phyloP scores from a whole-genome alignment of 92 coral and sea anemone genomes.

The Zoanthus sansibaricus region DNA sequence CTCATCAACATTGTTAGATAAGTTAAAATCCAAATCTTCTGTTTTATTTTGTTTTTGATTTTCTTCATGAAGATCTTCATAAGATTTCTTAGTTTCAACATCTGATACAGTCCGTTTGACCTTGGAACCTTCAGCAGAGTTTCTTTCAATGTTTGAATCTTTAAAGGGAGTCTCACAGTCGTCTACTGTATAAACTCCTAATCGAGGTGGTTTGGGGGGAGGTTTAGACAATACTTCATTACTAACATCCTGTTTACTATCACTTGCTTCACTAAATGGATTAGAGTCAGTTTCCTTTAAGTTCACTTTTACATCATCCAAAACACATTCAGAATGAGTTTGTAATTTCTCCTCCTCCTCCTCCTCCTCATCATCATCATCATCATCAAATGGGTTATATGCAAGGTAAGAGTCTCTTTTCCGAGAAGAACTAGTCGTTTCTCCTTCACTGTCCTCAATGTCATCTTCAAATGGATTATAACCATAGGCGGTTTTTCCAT shows the following conservation, averaged over 20 bases:
- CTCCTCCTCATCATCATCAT: constrained; percentile 21
- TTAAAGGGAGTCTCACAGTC: constrained; percentile 16
- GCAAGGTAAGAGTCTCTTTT: constrained; percentile 45
- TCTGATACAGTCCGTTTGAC: not conserved
- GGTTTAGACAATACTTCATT: constrained; percentile 23
- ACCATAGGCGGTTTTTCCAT: constrained; percentile 45
- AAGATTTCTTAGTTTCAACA: not conserved
- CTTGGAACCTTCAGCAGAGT: not conserved
- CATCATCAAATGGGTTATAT: constrained; percentile 83
- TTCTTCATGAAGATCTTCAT: not conserved
- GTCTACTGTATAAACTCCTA: constrained; percentile 37
- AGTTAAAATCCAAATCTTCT: not conserved
- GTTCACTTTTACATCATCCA: constrained; percentile 9
- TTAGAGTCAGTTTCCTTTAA: constrained; percentile 34
- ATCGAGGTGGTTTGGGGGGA: constrained; percentile 69
- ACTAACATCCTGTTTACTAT: constrained; percentile 1
- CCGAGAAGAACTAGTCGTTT: constrained; percentile 24
- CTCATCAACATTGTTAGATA: not conserved
- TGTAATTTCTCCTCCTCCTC: constrained; percentile 19
- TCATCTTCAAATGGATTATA: constrained; percentile 94
- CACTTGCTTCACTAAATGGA: constrained; percentile 11
- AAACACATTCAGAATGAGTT: not conserved
- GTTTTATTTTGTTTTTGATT: not conserved
- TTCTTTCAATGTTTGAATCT: not conserved
- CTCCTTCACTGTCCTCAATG: constrained; percentile 41